Evolutionary conservation across 2,888 invertebrate species (phyloP).

Genomic region (Eubasilissa splendida): DNA sequence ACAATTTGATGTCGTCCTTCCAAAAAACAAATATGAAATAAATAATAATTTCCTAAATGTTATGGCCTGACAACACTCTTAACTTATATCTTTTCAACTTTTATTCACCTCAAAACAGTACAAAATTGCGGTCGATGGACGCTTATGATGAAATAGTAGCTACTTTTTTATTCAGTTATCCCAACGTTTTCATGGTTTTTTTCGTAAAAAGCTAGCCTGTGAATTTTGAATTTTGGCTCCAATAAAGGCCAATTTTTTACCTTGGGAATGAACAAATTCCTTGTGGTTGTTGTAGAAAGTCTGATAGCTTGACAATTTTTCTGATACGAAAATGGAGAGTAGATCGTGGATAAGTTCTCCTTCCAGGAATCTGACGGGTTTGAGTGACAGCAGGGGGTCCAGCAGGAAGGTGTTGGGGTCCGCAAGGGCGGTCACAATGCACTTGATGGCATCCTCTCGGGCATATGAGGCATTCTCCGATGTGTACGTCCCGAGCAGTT

Average conservation of each 20-base stretch:
- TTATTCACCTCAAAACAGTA: too few relatives aligned
- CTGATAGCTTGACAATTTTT: constrained; percentile 92
- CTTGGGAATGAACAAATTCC: constrained; percentile 88
- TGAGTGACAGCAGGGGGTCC: constrained; percentile 93
- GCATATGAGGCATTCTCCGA: constrained; percentile 98
- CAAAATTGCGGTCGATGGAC: too few relatives aligned
- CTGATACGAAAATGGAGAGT: constrained; percentile 94
- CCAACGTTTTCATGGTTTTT: too few relatives aligned
- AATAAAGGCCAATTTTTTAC: constrained; percentile 60
- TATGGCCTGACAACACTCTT: too few relatives aligned
- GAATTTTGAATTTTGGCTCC: too few relatives aligned
- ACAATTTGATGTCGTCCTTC: too few relatives aligned
- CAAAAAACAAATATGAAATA: too few relatives aligned
- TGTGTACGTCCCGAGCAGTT: constrained; percentile 95
- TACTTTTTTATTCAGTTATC: too few relatives aligned
- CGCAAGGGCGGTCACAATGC: constrained; percentile 94
- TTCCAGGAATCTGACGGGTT: constrained; percentile 95
- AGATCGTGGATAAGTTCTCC: constrained; percentile 96
- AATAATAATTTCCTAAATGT: too few relatives aligned
- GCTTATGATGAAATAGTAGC: too few relatives aligned
- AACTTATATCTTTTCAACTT: too few relatives aligned
- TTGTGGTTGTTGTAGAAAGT: constrained; percentile 94
- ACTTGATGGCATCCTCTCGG: constrained; percentile 95
- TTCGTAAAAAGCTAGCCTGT: too few relatives aligned
- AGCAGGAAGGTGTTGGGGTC: constrained; percentile 96